phyloP scores from a whole-genome alignment of 2,113 vertebrate species.

The Gasterosteus nipponicus region DNA sequence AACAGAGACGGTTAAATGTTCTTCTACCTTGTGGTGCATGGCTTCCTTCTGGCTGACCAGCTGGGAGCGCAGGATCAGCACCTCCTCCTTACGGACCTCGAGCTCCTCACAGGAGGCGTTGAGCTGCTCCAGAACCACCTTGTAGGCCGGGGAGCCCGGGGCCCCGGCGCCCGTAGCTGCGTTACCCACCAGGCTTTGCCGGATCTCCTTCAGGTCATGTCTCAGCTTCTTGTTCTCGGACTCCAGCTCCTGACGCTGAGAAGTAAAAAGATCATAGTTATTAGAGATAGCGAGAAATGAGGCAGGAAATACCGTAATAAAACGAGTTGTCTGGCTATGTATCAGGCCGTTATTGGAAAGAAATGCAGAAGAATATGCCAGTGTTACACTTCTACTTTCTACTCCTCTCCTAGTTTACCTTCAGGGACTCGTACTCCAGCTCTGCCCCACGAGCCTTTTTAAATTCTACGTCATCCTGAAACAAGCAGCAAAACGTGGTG shows the following conservation, averaged over 20 bases:
- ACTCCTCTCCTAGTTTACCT: conserved; percentile 80
- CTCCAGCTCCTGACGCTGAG: conserved; percentile 95
- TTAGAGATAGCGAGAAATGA: not conserved
- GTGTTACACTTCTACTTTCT: not conserved
- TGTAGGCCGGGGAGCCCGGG: conserved; percentile 90
- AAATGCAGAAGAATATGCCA: not conserved
- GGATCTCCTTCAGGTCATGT: conserved; percentile 91
- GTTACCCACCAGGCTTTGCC: conserved; percentile 87
- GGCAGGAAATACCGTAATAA: not conserved
- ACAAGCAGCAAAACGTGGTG: not conserved
- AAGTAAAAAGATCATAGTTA: not conserved
- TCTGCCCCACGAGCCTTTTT: conserved; percentile 93
- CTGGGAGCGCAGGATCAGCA: conserved; percentile 96
- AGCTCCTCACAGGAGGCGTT: conserved; percentile 93
- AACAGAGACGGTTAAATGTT: not conserved
- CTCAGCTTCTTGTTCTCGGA: conserved; percentile 98
- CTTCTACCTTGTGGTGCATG: conserved; percentile 91
- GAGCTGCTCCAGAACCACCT: conserved; percentile 94
- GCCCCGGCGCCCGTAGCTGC: conserved; percentile 83
- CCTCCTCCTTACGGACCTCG: conserved; percentile 97
- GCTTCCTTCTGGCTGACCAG: conserved; percentile 98
- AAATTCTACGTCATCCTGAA: conserved; percentile 89
- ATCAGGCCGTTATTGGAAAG: not conserved
- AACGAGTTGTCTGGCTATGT: not conserved
- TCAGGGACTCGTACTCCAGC: conserved; percentile 96